Evolutionary conservation across 2,113 vertebrate species (phyloP), one percentile per base, ranked within the genome.

Genomic region (Oreochromis aureus): DNA sequence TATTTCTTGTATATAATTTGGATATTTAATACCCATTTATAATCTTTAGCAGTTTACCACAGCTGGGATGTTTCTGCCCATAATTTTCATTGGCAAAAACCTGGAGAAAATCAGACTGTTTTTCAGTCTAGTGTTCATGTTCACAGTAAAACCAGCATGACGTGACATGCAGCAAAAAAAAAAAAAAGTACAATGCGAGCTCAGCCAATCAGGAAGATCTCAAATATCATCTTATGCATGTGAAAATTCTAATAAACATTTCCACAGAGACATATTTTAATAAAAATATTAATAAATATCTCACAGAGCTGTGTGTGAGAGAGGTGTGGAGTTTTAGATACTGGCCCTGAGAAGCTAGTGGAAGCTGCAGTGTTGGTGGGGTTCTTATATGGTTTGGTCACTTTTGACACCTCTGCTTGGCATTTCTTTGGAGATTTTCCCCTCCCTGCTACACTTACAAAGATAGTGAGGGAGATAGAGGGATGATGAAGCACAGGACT

Each of bases 331-430:
- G 27, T 85, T 69, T 80, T 73, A 91, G 51, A 85, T 18, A 34
- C 9, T 9, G 59, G 32, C 16, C n/a, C 24, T 34, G 41, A 27
- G 19, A 55, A 87, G 80, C 76, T 80, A 13, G 32, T 41, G 48
- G 54, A 69, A 55, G 44, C 51, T 36, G 44, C 56, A 61, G 32
- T 46, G 63, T 53, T 24, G 81, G 46, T 53, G 18, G 32, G 30
- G 55, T 83, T 90, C 80, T 89, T 8, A 55, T 81, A 81, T 19
- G 53, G 55, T 59, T 71, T 53, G 81, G 86, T 71, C 88, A 89
- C 56, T 71, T 80, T 36, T 41, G 94, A 93, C 89, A 92, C 73
- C 36, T 76, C 89, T 76, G 82, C 61, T 44, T 82, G 82, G 34
- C 34, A 36, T 90, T 66, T 90, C 81, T 91, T 90, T 84, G 53